Conservation (phyloP, 2,888 invertebrate species). For the Tipula confusa region DNA sequence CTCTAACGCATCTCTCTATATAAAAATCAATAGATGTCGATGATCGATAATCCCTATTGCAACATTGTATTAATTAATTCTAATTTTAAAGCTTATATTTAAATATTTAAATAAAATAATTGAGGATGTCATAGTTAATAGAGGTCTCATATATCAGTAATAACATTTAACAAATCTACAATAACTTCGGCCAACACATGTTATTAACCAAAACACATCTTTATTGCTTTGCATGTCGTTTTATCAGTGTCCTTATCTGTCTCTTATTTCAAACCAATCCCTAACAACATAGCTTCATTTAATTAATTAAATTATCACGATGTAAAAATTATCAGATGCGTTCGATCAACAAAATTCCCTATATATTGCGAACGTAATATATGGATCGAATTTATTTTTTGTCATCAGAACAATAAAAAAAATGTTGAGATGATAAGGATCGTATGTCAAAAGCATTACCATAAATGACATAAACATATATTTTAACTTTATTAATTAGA, state of each 20-base stretch:
- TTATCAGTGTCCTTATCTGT: background rate
- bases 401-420: slow-evolving; percentile 25
- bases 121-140: too few species aligned
- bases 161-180: too few species aligned
- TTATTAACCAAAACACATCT: background rate
- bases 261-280: background rate
- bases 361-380: background rate
- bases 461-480: background rate
- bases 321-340: background rate
- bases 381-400: background rate
- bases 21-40: too few species aligned
- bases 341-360: background rate
- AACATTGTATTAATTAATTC: too few species aligned
- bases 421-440: background rate
- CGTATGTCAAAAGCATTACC: background rate
- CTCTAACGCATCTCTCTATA: too few species aligned
- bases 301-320: slow-evolving; percentile 3
- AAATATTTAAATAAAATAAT: too few species aligned
- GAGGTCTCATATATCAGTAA: too few species aligned
- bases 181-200: background rate
- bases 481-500: slow-evolving; percentile 16
- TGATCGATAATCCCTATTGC: too few species aligned
- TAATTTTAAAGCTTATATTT: too few species aligned
- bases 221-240: background rate
- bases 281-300: background rate